A percentile compares a stretch with the other conserved stretches of the same genome.
Evolutionary conservation across 2,888 invertebrate genomes (phyloP).

Genomic region (Ennomos quercinarius): DNA sequence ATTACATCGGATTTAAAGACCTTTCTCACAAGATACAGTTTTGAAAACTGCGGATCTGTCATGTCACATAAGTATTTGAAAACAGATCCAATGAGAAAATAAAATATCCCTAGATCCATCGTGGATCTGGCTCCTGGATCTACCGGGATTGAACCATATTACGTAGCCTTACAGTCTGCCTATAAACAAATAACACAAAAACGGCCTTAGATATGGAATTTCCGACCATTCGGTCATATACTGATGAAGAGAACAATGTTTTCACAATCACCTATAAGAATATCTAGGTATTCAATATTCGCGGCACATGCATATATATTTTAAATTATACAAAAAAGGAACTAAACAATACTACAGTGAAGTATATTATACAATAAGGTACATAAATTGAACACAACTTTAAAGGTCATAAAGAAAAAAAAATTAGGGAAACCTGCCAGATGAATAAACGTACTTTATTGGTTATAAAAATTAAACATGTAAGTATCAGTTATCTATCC

Average conservation of each 20-base stretch:
- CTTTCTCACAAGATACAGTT: too few relatives aligned
- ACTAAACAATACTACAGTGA: conserved; percentile 56
- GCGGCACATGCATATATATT: conserved; percentile 47
- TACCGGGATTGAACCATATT: too few relatives aligned
- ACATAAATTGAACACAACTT: conserved; percentile 63
- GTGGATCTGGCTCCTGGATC: too few relatives aligned
- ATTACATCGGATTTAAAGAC: too few relatives aligned
- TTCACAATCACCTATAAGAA: conserved; percentile 31
- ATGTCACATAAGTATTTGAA: too few relatives aligned
- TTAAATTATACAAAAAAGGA: conserved; percentile 50
- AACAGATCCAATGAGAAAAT: too few relatives aligned
- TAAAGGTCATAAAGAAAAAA: conserved; percentile 51
- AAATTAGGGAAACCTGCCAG: conserved; percentile 71
- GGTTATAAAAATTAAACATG: conserved; percentile 72
- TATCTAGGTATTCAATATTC: conserved; percentile 36
- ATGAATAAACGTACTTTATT: conserved; percentile 53
- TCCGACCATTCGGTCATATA: conserved; percentile 15
- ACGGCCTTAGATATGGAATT: conserved; percentile 35
- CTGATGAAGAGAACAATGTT: conserved; percentile 28
- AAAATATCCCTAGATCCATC: too few relatives aligned
- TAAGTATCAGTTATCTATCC: conserved; percentile 75
- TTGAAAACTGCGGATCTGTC: too few relatives aligned
- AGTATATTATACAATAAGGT: conserved; percentile 59
- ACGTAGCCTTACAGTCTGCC: conserved; percentile 5
- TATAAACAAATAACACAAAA: conserved; percentile 32